Percentiles rank a stretch among this genome's conserved stretches.
Conservation (phyloP, 2,888 invertebrate species). For the Phaonia tiefii region DNA sequence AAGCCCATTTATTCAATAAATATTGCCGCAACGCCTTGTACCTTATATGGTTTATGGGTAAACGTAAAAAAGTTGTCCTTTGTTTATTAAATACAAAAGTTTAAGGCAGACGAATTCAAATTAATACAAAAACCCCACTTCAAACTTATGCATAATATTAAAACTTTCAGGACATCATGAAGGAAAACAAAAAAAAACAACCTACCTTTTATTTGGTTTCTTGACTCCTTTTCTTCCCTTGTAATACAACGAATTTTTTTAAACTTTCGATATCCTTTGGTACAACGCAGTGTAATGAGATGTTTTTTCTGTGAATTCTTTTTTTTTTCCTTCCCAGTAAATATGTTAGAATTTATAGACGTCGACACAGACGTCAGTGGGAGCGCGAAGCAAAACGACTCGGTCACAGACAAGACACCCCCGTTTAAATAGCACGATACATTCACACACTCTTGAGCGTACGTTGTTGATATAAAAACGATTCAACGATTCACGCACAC, state of each 20-base stretch:
- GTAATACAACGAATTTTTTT: not conserved
- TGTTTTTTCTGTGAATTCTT: not conserved
- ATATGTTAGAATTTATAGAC: constrained; percentile 33
- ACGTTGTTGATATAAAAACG: too few relatives aligned
- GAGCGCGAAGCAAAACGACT: not conserved
- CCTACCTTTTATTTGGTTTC: not conserved
- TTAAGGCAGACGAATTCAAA: too few relatives aligned
- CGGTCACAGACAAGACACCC: constrained; percentile 31
- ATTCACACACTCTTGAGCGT: not conserved
- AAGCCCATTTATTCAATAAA: too few relatives aligned
- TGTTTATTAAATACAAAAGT: too few relatives aligned
- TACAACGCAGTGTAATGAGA: not conserved
- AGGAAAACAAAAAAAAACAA: not conserved
- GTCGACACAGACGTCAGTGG: not conserved
- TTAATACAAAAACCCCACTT: not conserved
- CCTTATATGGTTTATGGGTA: too few relatives aligned
- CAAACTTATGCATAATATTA: not conserved
- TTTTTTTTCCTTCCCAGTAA: constrained; percentile 49
- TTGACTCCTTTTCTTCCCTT: not conserved
- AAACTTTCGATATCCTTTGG: constrained; percentile 8
- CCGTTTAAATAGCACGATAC: constrained; percentile 7
- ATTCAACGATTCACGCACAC: not conserved
- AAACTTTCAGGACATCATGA: not conserved
- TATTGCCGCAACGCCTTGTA: too few relatives aligned
- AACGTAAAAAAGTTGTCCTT: too few relatives aligned